phyloP scores from a whole-genome alignment of 2,113 vertebrate genomes.

The Octodon degus region DNA sequence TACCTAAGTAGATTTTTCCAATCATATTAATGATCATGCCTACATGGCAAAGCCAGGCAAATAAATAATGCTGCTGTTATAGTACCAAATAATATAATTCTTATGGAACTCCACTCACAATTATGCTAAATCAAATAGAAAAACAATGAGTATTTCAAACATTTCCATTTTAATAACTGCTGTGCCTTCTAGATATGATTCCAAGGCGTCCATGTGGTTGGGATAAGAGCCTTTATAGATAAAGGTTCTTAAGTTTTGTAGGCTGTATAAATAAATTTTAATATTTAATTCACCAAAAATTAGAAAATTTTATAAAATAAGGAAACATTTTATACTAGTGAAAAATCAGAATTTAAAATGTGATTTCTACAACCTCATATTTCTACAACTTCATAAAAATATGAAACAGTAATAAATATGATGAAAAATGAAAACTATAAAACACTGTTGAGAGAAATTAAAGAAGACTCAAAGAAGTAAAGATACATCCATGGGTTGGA shows the following conservation, averaged over 20 bases:
- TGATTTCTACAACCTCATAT: neutral
- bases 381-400: neutral
- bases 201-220: neutral
- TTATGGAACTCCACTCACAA: neutral
- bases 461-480: neutral
- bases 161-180: neutral
- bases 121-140: neutral
- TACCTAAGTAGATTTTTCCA: neutral
- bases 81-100: neutral
- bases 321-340: neutral
- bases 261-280: constrained; percentile 19
- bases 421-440: neutral
- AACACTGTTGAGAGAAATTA: neutral
- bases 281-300: constrained; percentile 17
- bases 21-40: neutral
- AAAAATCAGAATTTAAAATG: constrained; percentile 5
- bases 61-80: neutral
- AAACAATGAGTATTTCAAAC: neutral
- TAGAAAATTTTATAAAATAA: neutral
- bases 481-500: neutral
- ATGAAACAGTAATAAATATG: neutral
- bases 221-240: neutral
- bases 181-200: neutral
- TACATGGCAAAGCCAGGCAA: neutral
- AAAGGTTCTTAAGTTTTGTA: neutral